phyloP scores from a whole-genome alignment of 2,888 invertebrate species.

The Volucella inanis region DNA sequence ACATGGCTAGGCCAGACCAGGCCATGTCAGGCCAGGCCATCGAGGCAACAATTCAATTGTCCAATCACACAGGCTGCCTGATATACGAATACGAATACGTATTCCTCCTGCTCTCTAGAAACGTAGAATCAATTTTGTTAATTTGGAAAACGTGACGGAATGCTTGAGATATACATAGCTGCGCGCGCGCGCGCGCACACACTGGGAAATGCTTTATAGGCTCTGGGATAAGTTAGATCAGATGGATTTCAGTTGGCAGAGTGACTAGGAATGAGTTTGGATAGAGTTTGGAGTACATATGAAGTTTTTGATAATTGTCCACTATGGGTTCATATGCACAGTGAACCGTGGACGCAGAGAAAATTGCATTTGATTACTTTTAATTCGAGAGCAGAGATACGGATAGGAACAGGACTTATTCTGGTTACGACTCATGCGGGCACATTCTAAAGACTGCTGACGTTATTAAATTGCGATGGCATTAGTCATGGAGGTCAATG shows the following conservation, averaged over 20 bases:
- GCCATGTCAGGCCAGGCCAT: not conserved
- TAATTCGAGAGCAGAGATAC: conserved; percentile 34
- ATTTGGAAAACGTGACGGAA: conserved; percentile 81
- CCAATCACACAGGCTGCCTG: conserved; percentile 51
- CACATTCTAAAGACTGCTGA: conserved; percentile 25
- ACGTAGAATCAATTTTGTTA: conserved; percentile 79
- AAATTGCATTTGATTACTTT: conserved; percentile 72
- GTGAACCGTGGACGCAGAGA: conserved; percentile 47
- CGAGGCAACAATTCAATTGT: conserved; percentile 68
- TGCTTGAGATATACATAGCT: conserved; percentile 68
- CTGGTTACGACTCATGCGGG: conserved; percentile 40
- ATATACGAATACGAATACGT: no score
- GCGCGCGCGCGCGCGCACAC: conserved; percentile 14
- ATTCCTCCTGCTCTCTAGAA: conserved; percentile 37
- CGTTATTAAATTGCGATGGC: conserved; percentile 20
- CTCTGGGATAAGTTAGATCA: conserved; percentile 30
- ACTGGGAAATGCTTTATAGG: conserved; percentile 51
- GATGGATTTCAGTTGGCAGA: not conserved
- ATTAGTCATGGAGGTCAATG: conserved; percentile 61
- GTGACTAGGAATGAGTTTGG: no score
- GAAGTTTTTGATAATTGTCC: conserved; percentile 62
- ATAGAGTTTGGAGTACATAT: conserved; percentile 21
- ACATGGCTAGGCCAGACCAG: not conserved
- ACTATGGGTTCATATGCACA: conserved; percentile 34
- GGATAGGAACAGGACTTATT: conserved; percentile 16